Evolutionary conservation across 2,888 invertebrate species (phyloP), one percentile per base, ranked within the genome.

Genomic region (Pseudanteris insignis): DNA sequence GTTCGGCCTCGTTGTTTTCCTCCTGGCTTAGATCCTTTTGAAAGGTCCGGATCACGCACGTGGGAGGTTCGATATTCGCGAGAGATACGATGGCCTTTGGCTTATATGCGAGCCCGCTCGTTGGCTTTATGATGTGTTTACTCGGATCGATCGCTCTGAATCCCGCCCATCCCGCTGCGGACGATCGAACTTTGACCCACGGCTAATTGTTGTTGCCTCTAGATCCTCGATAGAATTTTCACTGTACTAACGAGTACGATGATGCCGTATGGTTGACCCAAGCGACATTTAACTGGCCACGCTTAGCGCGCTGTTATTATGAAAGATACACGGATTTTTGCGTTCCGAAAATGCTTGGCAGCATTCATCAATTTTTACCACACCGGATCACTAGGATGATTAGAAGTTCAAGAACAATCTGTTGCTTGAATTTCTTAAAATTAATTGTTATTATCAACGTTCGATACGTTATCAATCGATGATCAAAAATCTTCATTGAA

Each of bases 181-280:
- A 65, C 67, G 64, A 69, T 68, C 75, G 78, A 78, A 77, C 78
- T 76, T 70, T 77, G 77, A 78, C 77, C 78, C 70, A 64, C 65
- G 70, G 77, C 78, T 79, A 78, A 78, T 78, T 79, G 74, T 77
- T 78, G 79, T 78, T 78, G 77, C 75, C 75, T 78, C 76, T 78
- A 78, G 79, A 78, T 78, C 70, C 30, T n/a, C 62, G 78, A 78
- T 79, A 78, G 38, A 59, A 37, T 54, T 44, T 48, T 41, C 55
- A 54, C 53, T 37, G 43, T 51, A 25, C 51, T 30, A 50, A 29
- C 54, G 32, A 43, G 36, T 29, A 44, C 46, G 28, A 33, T 25
- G 18, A 6, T 36, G 24, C 30, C 11, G 9, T 38, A 21, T 10
- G 29, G 33, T 51, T 51, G 53, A 53, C 53, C 53, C 38, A 47